phyloP scores from a whole-genome alignment of 2,797 vertebrate genomes.

The Kryptolebias ocellatus region DNA sequence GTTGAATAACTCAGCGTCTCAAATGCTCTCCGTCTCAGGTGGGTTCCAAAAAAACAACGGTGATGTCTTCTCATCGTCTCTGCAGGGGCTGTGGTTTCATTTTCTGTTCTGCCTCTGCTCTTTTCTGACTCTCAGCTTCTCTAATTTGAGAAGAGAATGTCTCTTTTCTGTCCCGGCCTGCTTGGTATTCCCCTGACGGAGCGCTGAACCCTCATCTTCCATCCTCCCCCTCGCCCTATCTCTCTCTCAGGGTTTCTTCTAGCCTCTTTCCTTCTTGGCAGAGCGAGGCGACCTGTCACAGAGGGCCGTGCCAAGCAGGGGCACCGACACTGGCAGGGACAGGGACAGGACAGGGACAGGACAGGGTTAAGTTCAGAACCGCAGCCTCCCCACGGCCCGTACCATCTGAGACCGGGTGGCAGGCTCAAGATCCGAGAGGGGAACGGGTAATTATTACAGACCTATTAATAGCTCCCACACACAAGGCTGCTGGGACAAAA shows the following conservation, averaged over 20 bases:
- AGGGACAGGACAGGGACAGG: slow-evolving; percentile 18
- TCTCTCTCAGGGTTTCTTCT: slow-evolving; percentile 17
- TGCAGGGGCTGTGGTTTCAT: slow-evolving; percentile 39
- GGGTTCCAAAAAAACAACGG: slow-evolving; percentile 33
- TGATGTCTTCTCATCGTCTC: slow-evolving; percentile 50
- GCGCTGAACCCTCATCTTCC: slow-evolving; percentile 18
- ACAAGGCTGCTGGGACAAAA: not conserved
- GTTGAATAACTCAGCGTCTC: slow-evolving; percentile 60
- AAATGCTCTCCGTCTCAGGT: slow-evolving; percentile 55
- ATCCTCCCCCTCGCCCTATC: not conserved
- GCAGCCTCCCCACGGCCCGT: slow-evolving; percentile 12
- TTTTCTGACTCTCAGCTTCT: slow-evolving; percentile 39
- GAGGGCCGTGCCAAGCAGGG: slow-evolving; percentile 45
- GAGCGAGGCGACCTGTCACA: slow-evolving; percentile 56
- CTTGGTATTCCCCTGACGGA: slow-evolving; percentile 65
- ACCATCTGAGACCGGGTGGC: slow-evolving; percentile 8
- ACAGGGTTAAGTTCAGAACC: slow-evolving; percentile 18
- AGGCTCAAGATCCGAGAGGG: slow-evolving; percentile 32
- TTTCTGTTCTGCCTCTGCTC: slow-evolving; percentile 34
- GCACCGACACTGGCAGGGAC: slow-evolving; percentile 28
- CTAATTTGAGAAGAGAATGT: slow-evolving; percentile 52
- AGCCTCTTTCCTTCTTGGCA: slow-evolving; percentile 34
- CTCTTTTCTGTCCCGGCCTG: slow-evolving; percentile 43
- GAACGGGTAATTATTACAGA: slow-evolving; percentile 16
- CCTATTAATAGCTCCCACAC: slow-evolving; percentile 1